A percentile compares a stretch with the other conserved stretches of the same genome.
These are phyloP conservation scores for Delphinapterus leucas DNA, from an alignment of 2,113 vertebrate genomes.

Conservation along the genomic window DNA sequence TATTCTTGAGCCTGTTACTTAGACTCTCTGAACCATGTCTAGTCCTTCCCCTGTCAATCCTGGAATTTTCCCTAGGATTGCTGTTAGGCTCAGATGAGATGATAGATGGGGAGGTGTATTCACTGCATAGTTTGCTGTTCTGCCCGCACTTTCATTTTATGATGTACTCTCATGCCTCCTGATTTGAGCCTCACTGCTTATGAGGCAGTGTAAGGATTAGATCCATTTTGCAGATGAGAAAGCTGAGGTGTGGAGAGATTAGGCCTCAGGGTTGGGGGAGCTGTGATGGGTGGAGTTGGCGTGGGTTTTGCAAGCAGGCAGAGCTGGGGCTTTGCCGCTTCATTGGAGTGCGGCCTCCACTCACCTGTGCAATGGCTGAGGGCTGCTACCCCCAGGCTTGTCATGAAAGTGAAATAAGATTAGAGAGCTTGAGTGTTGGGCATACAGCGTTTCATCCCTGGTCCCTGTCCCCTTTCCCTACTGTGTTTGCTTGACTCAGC, in stretches of 20 bases:
- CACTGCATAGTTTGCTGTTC: accelerated
- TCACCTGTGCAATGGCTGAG: background rate
- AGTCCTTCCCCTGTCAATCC: background rate
- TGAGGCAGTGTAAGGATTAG: background rate
- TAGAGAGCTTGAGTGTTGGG: background rate
- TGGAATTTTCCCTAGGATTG: background rate
- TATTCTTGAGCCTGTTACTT: background rate
- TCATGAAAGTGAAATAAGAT: background rate
- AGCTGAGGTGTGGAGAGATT: background rate
- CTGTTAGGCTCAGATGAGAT: background rate
- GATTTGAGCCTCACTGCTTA: background rate
- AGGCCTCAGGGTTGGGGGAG: background rate
- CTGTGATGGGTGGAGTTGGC: background rate
- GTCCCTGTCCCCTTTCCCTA: background rate
- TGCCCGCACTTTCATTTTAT: background rate
- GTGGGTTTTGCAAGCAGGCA: background rate
- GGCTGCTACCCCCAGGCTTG: background rate
- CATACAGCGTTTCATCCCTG: no score
- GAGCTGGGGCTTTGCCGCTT: background rate
- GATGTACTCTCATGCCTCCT: accelerated
- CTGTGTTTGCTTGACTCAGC: background rate
- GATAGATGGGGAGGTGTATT: background rate
- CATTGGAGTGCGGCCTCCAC: accelerated
- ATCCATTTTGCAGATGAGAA: background rate
- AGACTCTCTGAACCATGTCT: background rate